These are phyloP conservation scores for Resseliella maxima DNA, from an alignment of 2,888 invertebrate species.

Conservation along the genomic window DNA sequence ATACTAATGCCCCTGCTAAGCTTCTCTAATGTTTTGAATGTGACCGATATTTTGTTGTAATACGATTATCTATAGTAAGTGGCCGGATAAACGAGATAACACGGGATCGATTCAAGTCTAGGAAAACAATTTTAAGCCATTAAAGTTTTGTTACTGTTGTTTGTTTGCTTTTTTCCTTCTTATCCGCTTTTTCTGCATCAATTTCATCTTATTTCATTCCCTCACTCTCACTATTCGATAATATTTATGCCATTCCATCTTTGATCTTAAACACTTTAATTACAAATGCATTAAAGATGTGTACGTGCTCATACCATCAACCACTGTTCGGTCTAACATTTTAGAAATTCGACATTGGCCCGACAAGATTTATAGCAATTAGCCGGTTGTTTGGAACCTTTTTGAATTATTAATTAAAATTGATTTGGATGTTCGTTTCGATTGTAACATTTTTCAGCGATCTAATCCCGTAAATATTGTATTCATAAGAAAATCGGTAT, in stretches of 20 bases:
- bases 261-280: conserved; percentile 48
- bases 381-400: not conserved
- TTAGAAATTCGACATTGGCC: no score
- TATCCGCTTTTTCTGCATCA: no score
- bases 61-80: conserved; percentile 35
- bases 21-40: not conserved
- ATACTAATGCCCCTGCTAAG: conserved; percentile 15
- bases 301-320: not conserved
- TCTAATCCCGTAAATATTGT: not conserved
- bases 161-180: no score
- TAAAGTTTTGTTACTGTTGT: not conserved
- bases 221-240: no score
- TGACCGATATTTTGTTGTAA: conserved; percentile 46
- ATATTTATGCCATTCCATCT: conserved; percentile 12
- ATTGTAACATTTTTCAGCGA: not conserved
- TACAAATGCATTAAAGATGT: conserved; percentile 1
- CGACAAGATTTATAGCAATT: conserved; percentile 24
- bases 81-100: conserved; percentile 33
- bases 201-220: no score
- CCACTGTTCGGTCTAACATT: not conserved
- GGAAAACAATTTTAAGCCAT: conserved; percentile 5
- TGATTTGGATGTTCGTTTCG: not conserved
- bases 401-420: conserved; percentile 53
- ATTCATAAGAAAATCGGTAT: not conserved
- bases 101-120: not conserved